Evolutionary conservation across 2,113 vertebrate species (phyloP).

Genomic region (Platanista minor): DNA sequence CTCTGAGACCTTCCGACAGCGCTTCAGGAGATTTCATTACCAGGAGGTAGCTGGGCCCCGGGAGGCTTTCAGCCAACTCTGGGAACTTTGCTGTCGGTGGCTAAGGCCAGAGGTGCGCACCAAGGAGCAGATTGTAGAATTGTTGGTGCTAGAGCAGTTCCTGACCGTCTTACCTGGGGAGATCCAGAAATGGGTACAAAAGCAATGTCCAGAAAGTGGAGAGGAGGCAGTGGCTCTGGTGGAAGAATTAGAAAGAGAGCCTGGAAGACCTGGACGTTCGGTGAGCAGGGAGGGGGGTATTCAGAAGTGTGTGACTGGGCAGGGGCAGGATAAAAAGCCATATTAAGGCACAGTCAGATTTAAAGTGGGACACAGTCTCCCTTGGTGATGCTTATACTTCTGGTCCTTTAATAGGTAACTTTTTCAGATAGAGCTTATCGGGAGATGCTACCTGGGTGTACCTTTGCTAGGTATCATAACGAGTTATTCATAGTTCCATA

Average conservation of each 20-base stretch:
- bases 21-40: conserved; percentile 69
- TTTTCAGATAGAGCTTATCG: not conserved
- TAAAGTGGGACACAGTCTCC: not conserved
- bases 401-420: not conserved
- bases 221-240: conserved; percentile 72
- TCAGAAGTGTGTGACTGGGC: not conserved
- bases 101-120: conserved; percentile 64
- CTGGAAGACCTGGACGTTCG: conserved; percentile 49
- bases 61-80: conserved; percentile 72
- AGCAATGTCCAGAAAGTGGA: conserved; percentile 71
- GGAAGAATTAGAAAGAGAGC: conserved; percentile 68
- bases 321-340: conserved; percentile 5
- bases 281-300: conserved; percentile 55
- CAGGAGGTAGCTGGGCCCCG: conserved; percentile 69
- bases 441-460: not conserved
- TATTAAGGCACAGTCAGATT: not conserved
- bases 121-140: conserved; percentile 72
- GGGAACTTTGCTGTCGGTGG: conserved; percentile 71
- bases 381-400: not conserved
- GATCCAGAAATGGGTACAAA: conserved; percentile 66
- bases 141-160: conserved; percentile 74
- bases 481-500: not conserved
- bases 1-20: conserved; percentile 58
- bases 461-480: not conserved
- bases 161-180: conserved; percentile 64